Conservation (phyloP, 2,113 vertebrate genomes). For the Siniperca chuatsi region DNA sequence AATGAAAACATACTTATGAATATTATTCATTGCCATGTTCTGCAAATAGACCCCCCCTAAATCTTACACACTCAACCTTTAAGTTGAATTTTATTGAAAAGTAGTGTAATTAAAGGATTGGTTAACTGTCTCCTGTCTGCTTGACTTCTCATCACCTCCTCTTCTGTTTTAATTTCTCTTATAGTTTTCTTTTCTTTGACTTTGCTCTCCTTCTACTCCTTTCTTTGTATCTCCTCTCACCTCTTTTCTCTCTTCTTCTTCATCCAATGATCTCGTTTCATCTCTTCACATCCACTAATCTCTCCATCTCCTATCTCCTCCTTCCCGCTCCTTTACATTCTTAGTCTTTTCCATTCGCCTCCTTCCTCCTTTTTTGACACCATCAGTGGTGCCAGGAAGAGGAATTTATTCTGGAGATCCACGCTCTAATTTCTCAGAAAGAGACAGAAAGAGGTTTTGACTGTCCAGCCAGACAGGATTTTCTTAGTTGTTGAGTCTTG, state of each 20-base stretch:
- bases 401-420: conserved; percentile 53
- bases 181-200: not conserved
- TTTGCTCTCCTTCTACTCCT: not conserved
- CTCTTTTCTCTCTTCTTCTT: not conserved
- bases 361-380: conserved; percentile 16
- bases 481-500: conserved; percentile 57
- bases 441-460: conserved; percentile 34
- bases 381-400: conserved; percentile 43
- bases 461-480: conserved; percentile 63
- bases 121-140: not conserved
- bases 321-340: not conserved
- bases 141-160: not conserved
- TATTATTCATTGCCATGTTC: too few species aligned
- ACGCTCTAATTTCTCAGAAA: conserved; percentile 54
- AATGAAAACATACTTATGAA: too few species aligned
- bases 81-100: not conserved
- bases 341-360: conserved; percentile 28
- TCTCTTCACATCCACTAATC: conserved; percentile 44
- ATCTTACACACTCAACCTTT: too few species aligned
- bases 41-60: too few species aligned
- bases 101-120: not conserved
- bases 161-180: not conserved
- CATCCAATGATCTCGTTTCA: not conserved
- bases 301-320: conserved; percentile 42
- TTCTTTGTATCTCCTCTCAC: not conserved